Conservation (phyloP, 2,113 vertebrate species). For the Aegotheles bennettii region DNA sequence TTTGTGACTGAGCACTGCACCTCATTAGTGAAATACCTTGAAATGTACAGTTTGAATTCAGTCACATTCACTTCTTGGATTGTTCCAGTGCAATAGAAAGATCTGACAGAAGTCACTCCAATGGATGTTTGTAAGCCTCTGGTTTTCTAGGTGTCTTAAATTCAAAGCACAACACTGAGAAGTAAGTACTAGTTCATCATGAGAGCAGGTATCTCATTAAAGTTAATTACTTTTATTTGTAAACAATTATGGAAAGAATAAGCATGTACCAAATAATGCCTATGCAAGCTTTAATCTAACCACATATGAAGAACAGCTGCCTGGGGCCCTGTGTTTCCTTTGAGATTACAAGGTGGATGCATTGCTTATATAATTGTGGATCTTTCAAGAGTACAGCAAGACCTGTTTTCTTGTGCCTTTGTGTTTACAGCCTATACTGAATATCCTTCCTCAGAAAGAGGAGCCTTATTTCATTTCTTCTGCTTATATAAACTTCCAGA, state of each 20-base stretch:
- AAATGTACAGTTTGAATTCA: background rate
- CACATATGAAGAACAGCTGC: background rate
- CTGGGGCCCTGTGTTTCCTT: background rate
- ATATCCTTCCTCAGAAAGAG: background rate
- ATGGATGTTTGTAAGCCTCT: background rate
- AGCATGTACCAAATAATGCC: background rate
- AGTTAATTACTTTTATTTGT: background rate
- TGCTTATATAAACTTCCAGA: background rate
- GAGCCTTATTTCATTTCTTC: background rate
- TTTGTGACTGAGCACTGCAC: constrained; percentile 6
- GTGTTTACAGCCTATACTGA: background rate
- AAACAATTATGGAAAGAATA: background rate
- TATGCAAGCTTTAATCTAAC: background rate
- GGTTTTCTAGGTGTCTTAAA: background rate
- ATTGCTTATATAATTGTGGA: fast-evolving
- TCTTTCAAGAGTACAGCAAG: background rate
- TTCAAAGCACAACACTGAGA: background rate
- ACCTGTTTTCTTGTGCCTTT: background rate
- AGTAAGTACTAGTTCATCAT: background rate
- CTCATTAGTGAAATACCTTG: constrained; percentile 19
- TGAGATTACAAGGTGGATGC: background rate
- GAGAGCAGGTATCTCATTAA: background rate
- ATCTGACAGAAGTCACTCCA: background rate
- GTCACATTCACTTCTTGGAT: background rate
- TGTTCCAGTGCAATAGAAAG: background rate